phyloP scores from a whole-genome alignment of 2,888 invertebrate species.

The Zelleria hepariella region DNA sequence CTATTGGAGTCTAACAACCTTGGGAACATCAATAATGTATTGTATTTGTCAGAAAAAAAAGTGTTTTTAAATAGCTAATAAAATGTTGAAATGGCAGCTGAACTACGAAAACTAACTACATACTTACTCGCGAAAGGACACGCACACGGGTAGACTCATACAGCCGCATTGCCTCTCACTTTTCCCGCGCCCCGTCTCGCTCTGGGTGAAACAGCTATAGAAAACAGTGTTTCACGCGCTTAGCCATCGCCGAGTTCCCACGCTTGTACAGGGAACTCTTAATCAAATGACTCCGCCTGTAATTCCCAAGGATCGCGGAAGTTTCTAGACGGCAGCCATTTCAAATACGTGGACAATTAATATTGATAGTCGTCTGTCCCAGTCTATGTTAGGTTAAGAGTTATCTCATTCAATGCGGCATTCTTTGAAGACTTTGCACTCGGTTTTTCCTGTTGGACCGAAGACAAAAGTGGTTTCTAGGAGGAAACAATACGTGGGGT shows the following conservation, averaged over 20 bases:
- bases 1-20: too few relatives aligned
- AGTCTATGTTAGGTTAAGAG: not conserved
- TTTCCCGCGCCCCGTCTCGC: too few relatives aligned
- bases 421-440: not conserved
- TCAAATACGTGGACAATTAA: not conserved
- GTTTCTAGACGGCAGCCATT: not conserved
- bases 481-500: not conserved
- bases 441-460: not conserved
- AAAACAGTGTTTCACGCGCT: too few relatives aligned
- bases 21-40: too few relatives aligned
- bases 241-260: not conserved
- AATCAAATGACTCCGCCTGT: not conserved
- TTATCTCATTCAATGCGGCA: not conserved
- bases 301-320: constrained; percentile 1
- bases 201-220: too few relatives aligned
- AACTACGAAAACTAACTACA: too few relatives aligned
- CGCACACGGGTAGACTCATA: too few relatives aligned
- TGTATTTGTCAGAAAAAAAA: too few relatives aligned
- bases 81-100: too few relatives aligned
- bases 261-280: not conserved
- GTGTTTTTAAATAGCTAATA: too few relatives aligned
- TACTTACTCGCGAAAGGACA: too few relatives aligned
- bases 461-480: not conserved
- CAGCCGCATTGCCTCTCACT: too few relatives aligned
- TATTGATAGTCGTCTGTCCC: not conserved